Percentiles rank a stretch among this genome's conserved stretches.
These are phyloP conservation scores for Octodon degus DNA, from an alignment of 2,113 vertebrate species.

Conservation along the genomic window DNA sequence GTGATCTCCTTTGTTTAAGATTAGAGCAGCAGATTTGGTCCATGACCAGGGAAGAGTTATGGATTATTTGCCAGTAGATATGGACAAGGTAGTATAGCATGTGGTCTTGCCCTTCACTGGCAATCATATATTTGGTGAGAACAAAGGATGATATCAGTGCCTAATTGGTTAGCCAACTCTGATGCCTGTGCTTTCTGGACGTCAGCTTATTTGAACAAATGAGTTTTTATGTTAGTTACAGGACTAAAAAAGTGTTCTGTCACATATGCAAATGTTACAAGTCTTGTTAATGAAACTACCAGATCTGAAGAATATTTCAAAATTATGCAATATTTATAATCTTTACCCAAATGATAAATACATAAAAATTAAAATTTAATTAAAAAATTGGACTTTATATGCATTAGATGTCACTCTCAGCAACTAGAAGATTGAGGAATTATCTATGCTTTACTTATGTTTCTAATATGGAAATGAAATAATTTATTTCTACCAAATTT, in stretches of 20 bases:
- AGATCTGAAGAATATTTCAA: background rate
- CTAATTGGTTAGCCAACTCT: background rate
- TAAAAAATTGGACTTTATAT: background rate
- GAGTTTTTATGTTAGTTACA: background rate
- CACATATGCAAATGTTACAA: background rate
- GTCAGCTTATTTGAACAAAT: slow-evolving; percentile 39
- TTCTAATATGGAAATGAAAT: slow-evolving; percentile 3
- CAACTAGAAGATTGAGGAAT: background rate
- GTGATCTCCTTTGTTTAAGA: background rate
- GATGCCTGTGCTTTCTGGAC: background rate
- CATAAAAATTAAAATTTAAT: background rate
- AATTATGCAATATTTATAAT: background rate
- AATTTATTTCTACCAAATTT: background rate
- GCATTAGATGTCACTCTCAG: background rate
- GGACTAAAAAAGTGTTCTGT: slow-evolving; percentile 35
- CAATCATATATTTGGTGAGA: background rate
- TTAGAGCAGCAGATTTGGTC: background rate
- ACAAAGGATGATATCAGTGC: background rate
- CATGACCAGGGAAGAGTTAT: background rate
- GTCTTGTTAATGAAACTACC: background rate
- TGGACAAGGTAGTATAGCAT: background rate
- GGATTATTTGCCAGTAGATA: background rate
- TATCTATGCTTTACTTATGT: slow-evolving; percentile 26
- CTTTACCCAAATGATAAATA: background rate
- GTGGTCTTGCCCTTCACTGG: background rate